Evolutionary conservation across 2,113 vertebrate genomes (phyloP), one percentile per base, ranked within the genome.

Genomic region (Parotia lawesii): DNA sequence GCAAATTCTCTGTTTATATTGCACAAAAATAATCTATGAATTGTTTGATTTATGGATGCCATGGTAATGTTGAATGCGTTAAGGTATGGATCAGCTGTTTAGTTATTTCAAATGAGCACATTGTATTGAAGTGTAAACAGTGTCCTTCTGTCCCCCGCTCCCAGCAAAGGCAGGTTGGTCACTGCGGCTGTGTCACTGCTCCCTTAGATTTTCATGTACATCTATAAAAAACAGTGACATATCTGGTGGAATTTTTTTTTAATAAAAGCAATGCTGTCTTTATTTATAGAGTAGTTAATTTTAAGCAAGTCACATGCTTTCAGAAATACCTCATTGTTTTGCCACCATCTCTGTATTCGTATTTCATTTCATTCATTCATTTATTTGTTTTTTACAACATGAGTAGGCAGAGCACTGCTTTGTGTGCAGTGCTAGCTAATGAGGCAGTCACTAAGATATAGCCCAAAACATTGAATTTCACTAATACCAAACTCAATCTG

Each of bases 151-250:
- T 88, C 37, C 38, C 67, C 33, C 0, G 1, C 31, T 60, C 40
- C 33, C 24, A 48, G 83, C 72, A 79, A 35, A 62, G 62, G 9
- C 2, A 1, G n/a, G 14, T 47, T 31, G 15, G 33, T 62, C 37
- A 31, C 54, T 65, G 33, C 16, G 81, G 42, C 3, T 74, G 38
- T 58, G 21, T 20, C 48, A 1, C 35, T 50, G 40, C 13, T 74
- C 33, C 23, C 35, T 33, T 16, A 3, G 25, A 78, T 23, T 45
- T 51, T 64, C 9, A 9, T 22, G 10, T 1, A 18, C 48, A 24
- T 21, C 42, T 79, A 0, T 12, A 6, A 53, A 67, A 81, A 48
- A 0, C 2, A 56, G 15, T 2, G 3, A 15, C 3, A 6, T 25
- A 33, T 18, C 50, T 70, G 47, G 10, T 71, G 37, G 31, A 33